phyloP scores from a whole-genome alignment of 2,113 vertebrate genomes.

The Arvicanthis niloticus region DNA sequence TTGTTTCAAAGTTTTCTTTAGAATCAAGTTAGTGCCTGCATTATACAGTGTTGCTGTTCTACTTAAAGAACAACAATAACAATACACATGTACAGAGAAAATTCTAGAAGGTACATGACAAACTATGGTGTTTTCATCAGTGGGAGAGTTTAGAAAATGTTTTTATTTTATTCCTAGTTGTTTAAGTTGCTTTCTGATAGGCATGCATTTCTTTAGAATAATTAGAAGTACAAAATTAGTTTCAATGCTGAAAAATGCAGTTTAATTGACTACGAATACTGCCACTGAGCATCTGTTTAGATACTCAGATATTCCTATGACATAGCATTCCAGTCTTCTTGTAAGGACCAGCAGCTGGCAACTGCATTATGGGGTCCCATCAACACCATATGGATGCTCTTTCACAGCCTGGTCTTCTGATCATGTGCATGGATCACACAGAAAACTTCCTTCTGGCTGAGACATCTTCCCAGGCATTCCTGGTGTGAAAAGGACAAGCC shows the following conservation, averaged over 20 bases:
- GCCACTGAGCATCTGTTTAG: constrained; percentile 10
- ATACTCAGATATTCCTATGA: neutral
- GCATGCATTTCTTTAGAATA: neutral
- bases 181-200: constrained; percentile 30
- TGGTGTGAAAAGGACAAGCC: neutral
- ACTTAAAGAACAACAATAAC: neutral
- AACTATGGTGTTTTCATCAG: constrained; percentile 39
- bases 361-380: neutral
- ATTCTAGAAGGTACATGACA: neutral
- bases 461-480: neutral
- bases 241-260: neutral
- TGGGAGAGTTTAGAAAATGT: neutral
- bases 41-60: constrained; percentile 12
- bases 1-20: constrained; percentile 8
- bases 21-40: neutral
- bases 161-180: neutral
- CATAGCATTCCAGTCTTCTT: neutral
- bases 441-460: neutral
- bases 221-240: constrained; percentile 34
- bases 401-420: neutral
- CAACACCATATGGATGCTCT: neutral
- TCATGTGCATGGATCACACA: neutral
- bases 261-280: neutral
- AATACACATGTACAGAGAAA: neutral
- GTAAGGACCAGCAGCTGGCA: neutral